Base-by-base conservation (phyloP, 2,797 vertebrate species). In the Melanotaenia maccullochi region DNA sequence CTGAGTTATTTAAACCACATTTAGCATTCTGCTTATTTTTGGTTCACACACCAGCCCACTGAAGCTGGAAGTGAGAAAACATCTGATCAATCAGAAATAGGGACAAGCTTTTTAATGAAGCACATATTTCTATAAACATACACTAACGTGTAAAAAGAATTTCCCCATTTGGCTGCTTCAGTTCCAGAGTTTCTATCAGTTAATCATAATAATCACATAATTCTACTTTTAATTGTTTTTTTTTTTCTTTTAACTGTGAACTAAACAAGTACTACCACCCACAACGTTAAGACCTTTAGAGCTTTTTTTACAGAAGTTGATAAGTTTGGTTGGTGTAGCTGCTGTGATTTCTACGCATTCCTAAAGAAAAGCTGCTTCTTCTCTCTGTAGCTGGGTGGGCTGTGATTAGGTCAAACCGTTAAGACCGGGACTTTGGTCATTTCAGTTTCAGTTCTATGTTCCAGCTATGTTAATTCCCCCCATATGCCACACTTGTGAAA, bases 1-100 rank as follows among this genome's bases (percentile, higher is more conserved):
- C 42, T n/a, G 28, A 64, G 68, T 68, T 13, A 57, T 55, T 55
- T 55, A 38, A 62, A 28, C 60, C 36, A 18, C n/a, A 35, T 62
- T 71, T 56, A 4, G 0, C 36, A 30, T 13, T 52, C 28, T 20
- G 28, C 57, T 49, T 70, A 18, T 54, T 63, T 28, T 14, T 28
- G 14, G 40, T 63, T 38, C 22, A 3, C 36, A 38, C 51, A 55
- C 57, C 57, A n/a, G 56, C 7, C 63, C 14, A 5, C 55, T 58
- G 38, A 25, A 56, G 49, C 63, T 14, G 51, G 25, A 44, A 55
- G 30, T 14, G 1, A 22, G 28, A 52, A 63, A 40, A n/a, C 16
- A 68, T 40, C n/a, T 4, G 47, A 49, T 49, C 44, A 47, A 47
- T 47, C 44, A 47, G 44, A 47, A n/a, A 47, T 2, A 1, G 18